phyloP scores from a whole-genome alignment of 23 tunicate genomes.

The Trididemnum nubilum region DNA sequence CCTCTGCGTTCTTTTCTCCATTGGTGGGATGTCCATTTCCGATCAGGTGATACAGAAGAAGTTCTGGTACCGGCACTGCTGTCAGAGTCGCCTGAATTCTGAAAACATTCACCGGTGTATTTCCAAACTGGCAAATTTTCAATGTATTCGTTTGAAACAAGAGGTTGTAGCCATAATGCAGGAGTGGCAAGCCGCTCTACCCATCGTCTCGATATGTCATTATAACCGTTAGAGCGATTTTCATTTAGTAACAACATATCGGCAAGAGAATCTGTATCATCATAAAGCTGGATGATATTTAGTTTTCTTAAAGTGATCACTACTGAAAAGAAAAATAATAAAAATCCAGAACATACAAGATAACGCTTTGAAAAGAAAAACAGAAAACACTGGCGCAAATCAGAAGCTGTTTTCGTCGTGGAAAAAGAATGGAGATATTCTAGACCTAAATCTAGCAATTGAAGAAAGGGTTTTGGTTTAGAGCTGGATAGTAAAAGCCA shows the following conservation, averaged over 20 bases:
- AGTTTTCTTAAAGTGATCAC: constrained; percentile 1
- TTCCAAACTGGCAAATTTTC: constrained; percentile 63
- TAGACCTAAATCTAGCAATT: background rate
- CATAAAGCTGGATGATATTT: background rate
- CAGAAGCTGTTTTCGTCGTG: constrained; percentile 8
- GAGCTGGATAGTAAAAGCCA: constrained; percentile 56
- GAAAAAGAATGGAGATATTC: background rate
- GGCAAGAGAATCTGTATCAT: constrained; percentile 23
- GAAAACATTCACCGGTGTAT: constrained; percentile 22
- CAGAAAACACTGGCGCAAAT: constrained; percentile 8
- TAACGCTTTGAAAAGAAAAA: background rate
- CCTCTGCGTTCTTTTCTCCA: constrained; percentile 20
- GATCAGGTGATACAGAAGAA: constrained; percentile 28
- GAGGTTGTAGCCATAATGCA: constrained; percentile 63
- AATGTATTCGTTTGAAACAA: constrained; percentile 56
- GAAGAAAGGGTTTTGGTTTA: background rate
- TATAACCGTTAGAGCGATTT: background rate
- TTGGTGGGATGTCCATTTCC: background rate
- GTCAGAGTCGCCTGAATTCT: constrained; percentile 30
- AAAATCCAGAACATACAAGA: constrained; percentile 15
- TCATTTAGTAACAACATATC: constrained; percentile 26
- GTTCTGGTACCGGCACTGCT: constrained; percentile 10
- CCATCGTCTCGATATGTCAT: constrained; percentile 53
- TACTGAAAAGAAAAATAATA: constrained; percentile 29
- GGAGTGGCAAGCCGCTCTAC: constrained; percentile 65